These are phyloP conservation scores for Empidonax traillii DNA, from an alignment of 2,113 vertebrate species.

Conservation along the genomic window DNA sequence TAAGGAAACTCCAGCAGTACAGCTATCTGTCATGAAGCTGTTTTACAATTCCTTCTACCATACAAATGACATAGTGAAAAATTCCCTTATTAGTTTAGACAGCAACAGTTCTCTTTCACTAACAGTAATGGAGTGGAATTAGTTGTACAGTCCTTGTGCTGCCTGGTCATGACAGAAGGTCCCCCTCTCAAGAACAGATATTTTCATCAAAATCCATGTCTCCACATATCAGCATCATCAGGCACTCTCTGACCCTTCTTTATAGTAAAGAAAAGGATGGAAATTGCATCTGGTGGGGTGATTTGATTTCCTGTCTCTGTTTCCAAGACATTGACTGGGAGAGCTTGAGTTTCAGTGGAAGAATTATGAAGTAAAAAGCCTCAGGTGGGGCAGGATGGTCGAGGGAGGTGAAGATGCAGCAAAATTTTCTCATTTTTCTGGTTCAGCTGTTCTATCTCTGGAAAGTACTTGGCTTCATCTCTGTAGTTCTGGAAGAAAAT, in stretches of 20 bases:
- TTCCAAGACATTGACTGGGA: background rate
- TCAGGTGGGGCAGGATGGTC: background rate
- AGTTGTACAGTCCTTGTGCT: background rate
- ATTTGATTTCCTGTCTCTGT: background rate
- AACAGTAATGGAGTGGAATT: background rate
- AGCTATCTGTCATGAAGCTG: conserved; percentile 30
- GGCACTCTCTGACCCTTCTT: background rate
- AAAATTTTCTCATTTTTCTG: background rate
- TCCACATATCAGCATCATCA: background rate
- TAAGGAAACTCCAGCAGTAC: conserved; percentile 14
- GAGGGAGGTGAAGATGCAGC: background rate
- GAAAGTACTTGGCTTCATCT: background rate
- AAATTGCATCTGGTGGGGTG: background rate
- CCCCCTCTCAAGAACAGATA: background rate
- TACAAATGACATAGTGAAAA: conserved; percentile 41
- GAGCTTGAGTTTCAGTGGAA: background rate
- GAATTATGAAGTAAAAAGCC: background rate
- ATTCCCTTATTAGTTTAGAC: background rate
- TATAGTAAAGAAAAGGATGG: background rate
- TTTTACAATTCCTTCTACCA: conserved; percentile 25
- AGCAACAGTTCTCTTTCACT: conserved; percentile 6
- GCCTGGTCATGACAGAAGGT: background rate
- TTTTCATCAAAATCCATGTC: background rate
- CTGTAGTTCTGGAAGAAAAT: background rate
- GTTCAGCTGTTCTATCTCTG: background rate